Base-by-base conservation (phyloP, 2,797 vertebrate species). In the Lepus townsendii region DNA sequence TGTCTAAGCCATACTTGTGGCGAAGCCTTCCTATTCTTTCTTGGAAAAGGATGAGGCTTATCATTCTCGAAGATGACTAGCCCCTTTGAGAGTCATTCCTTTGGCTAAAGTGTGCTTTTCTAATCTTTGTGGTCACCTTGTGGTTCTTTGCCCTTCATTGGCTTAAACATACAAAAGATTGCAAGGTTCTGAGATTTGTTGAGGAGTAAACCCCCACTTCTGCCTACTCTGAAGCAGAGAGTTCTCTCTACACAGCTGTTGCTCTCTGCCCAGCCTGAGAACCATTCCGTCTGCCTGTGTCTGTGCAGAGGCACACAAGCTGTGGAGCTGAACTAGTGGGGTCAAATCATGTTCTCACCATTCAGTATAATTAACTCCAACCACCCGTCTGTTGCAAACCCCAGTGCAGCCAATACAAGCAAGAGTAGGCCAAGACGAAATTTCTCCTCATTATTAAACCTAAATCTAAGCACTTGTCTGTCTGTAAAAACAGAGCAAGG, bases 361-460 rank as follows among this genome's bases (percentile, higher is more conserved):
- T 98, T 99, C 98, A 98, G 97, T 95, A 98, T 98, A 99, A 99
- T 99, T 99, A 99, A 98, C 98, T 98, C 98, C 97, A 98, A 98
- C 97, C 97, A 98, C 98, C 97, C 97, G 78, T 98, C 98, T 98
- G 97, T 97, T 98, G 98, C 97, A 97, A 96, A 97, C 97, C 97
- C 97, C 95, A 17, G 95, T 54, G 97, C 97, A 98, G 98, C 99
- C 99, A 99, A 99, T 98, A 98, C 98, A 99, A 99, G 98, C 99
- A 99, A 97, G 98, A 97, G 96, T 68, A 97, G 98, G 98, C 98
- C 98, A 99, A 99, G 98, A 98, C 97, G 98, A 98, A 98, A 98
- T 99, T 98, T 98, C 98, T 99, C 98, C 98, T 99, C 99, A 98
- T 99, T 99, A 99, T 99, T 99, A 99, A 99, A 98, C 98, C 99